These are phyloP conservation scores for Pelobates fuscus DNA, from an alignment of 2,113 vertebrate species.

Conservation along the genomic window DNA sequence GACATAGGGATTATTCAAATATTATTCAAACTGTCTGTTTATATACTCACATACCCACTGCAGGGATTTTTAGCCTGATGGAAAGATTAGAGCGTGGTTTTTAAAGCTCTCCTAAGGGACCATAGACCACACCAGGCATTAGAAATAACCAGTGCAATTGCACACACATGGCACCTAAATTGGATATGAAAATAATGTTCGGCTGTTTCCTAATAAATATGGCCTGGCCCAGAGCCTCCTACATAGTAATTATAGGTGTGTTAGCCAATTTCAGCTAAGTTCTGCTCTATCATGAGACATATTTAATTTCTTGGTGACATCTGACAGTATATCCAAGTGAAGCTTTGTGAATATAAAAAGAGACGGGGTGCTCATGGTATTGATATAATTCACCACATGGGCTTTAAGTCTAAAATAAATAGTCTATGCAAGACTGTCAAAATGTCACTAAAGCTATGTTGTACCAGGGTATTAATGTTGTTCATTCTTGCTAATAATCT, in stretches of 20 bases:
- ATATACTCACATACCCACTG: constrained; percentile 7
- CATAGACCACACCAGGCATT: constrained; percentile 9
- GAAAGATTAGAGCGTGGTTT: constrained; percentile 20
- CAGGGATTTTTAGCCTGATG: constrained; percentile 23
- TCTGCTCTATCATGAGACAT: constrained; percentile 4
- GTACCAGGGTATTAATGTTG: too few species aligned
- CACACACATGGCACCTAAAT: constrained; percentile 12
- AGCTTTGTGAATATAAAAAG: neutral
- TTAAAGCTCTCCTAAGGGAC: neutral
- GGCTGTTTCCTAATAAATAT: neutral
- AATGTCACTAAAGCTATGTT: too few species aligned
- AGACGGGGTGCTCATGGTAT: neutral
- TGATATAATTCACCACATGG: neutral
- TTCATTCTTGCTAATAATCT: too few species aligned
- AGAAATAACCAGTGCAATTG: constrained; percentile 19
- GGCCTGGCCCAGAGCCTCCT: neutral
- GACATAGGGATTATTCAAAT: constrained; percentile 5
- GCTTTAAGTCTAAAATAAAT: neutral
- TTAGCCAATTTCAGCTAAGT: neutral
- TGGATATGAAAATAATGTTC: constrained; percentile 17
- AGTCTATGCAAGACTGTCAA: too few species aligned
- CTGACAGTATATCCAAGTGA: neutral
- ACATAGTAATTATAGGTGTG: constrained; percentile 2
- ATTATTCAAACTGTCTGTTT: constrained; percentile 1
- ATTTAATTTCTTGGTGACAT: constrained; percentile 2